These are phyloP conservation scores for Cactoblastis cactorum DNA, from an alignment of 2,888 invertebrate species.

Conservation along the genomic window DNA sequence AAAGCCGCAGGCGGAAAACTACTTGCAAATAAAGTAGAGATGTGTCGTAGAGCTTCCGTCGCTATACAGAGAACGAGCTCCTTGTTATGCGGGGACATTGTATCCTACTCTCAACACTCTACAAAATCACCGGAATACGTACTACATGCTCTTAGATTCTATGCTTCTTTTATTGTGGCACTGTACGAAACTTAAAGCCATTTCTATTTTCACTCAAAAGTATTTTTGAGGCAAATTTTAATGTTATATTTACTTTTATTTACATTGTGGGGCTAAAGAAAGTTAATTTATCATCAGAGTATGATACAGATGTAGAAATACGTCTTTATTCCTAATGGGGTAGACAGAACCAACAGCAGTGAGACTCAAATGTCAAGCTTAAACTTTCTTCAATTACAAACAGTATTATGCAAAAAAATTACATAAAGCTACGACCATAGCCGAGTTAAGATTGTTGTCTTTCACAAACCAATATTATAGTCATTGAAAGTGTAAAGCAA, in stretches of 20 bases:
- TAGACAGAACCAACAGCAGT: too few species aligned
- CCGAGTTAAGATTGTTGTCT: too few species aligned
- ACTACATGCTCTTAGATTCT: constrained; percentile 28
- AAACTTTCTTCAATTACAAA: too few species aligned
- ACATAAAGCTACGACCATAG: too few species aligned
- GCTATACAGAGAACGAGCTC: constrained; percentile 23
- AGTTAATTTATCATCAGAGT: neutral
- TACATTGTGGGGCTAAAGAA: neutral
- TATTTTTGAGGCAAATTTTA: neutral
- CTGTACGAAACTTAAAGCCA: constrained; percentile 15
- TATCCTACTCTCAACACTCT: constrained; percentile 39
- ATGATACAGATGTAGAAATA: too few species aligned
- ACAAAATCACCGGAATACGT: constrained; percentile 32
- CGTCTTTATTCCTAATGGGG: too few species aligned
- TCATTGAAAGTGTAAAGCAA: neutral
- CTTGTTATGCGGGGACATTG: constrained; percentile 52
- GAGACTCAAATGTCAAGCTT: too few species aligned
- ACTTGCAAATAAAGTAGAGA: neutral
- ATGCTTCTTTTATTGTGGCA: constrained; percentile 13
- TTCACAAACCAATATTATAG: too few species aligned
- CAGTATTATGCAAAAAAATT: too few species aligned
- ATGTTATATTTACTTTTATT: neutral
- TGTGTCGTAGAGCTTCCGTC: neutral
- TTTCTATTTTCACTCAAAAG: neutral
- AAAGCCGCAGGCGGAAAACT: too few species aligned